Conservation (phyloP, 2,113 vertebrate genomes). For the Narcine bancroftii region DNA sequence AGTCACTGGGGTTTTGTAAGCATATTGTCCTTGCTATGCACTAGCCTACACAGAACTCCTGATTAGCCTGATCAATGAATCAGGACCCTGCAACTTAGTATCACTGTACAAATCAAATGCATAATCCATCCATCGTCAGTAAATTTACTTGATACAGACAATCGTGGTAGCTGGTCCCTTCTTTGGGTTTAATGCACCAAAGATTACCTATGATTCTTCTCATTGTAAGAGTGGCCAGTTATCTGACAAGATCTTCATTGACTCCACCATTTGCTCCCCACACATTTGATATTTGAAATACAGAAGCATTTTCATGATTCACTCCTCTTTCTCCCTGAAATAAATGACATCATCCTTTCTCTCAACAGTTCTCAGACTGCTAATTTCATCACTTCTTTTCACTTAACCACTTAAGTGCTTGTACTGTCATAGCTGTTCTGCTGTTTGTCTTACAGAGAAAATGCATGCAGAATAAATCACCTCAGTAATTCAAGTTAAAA, state of each 20-base stretch:
- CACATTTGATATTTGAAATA: not conserved
- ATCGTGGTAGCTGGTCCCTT: not conserved
- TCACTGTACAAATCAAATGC: not conserved
- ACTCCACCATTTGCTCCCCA: too few relatives aligned
- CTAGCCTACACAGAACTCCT: not conserved
- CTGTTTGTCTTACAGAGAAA: not conserved
- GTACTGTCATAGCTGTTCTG: not conserved
- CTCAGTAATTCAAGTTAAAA: not conserved
- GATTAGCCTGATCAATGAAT: not conserved
- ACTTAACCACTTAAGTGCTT: not conserved
- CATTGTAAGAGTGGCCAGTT: not conserved
- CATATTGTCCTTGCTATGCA: not conserved
- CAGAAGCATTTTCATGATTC: not conserved
- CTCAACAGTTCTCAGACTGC: not conserved
- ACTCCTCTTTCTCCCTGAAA: not conserved
- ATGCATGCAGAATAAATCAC: not conserved
- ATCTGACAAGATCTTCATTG: not conserved
- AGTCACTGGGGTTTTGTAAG: not conserved
- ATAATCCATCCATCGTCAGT: not conserved
- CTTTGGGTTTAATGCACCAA: not conserved
- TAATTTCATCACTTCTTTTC: not conserved
- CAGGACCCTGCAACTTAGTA: not conserved
- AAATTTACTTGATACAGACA: not conserved
- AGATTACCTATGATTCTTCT: not conserved
- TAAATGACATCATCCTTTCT: not conserved